These are phyloP conservation scores for Caenorhabditis sinica DNA, from an alignment of 2,888 invertebrate genomes.

Conservation along the genomic window DNA sequence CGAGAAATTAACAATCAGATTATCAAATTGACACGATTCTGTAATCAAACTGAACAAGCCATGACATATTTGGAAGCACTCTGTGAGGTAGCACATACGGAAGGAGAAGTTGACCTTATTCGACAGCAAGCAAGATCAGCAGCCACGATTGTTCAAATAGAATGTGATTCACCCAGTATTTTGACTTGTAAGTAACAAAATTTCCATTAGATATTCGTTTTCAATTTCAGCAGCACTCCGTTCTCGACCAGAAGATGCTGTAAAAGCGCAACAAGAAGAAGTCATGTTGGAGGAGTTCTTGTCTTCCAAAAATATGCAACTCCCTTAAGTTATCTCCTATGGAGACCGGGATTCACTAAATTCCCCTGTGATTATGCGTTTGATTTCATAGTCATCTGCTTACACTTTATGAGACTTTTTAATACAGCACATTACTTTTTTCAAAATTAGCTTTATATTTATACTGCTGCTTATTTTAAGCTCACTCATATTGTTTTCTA, in stretches of 20 bases:
- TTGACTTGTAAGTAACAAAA: conserved; percentile 51
- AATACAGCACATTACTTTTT: neutral
- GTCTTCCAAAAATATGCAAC: conserved; percentile 56
- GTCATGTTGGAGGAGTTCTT: conserved; percentile 77
- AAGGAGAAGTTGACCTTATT: conserved; percentile 70
- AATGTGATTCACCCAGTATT: conserved; percentile 63
- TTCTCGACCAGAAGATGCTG: conserved; percentile 67
- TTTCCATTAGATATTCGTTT: neutral
- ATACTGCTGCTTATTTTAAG: neutral
- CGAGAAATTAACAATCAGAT: conserved; percentile 69
- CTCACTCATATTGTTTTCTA: neutral
- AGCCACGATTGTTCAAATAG: conserved; percentile 67
- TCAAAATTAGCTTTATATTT: conserved; percentile 1
- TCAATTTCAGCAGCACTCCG: conserved; percentile 35
- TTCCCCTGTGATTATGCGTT: conserved; percentile 10
- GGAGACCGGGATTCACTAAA: neutral
- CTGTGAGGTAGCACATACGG: conserved; percentile 62
- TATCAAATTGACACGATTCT: conserved; percentile 71
- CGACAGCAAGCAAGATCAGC: conserved; percentile 70
- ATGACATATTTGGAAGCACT: conserved; percentile 77
- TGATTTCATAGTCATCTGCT: conserved; percentile 2
- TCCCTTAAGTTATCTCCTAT: conserved; percentile 29
- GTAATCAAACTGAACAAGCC: conserved; percentile 75
- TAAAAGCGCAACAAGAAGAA: conserved; percentile 70
- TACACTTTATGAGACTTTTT: neutral